These are phyloP conservation scores for Eristalis arbustorum DNA, from an alignment of 2,888 invertebrate genomes.

Conservation along the genomic window DNA sequence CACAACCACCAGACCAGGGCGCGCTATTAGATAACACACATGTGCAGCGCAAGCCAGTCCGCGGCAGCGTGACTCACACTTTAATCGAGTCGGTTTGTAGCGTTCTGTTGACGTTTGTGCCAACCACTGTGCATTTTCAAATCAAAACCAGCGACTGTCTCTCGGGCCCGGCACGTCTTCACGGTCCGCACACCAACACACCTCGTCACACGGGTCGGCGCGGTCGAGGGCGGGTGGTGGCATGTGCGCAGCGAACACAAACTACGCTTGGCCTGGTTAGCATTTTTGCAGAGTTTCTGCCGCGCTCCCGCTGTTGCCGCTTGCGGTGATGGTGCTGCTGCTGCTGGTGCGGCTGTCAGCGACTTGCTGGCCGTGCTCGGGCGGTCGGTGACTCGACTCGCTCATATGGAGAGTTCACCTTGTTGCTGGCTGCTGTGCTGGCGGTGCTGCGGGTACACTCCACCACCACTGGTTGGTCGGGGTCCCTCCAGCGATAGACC, in stretches of 20 bases:
- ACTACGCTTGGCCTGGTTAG: constrained; percentile 63
- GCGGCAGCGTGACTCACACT: constrained; percentile 55
- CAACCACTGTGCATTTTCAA: constrained; percentile 26
- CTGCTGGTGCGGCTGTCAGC: constrained; percentile 29
- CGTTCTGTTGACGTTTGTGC: constrained; percentile 1
- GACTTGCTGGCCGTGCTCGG: constrained; percentile 35
- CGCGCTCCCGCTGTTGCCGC: constrained; percentile 9
- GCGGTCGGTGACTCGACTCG: constrained; percentile 53
- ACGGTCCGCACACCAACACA: constrained; percentile 4
- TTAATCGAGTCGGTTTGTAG: constrained; percentile 36
- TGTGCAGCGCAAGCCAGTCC: constrained; percentile 11
- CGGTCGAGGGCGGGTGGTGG: constrained; percentile 37
- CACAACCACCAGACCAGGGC: constrained; percentile 4
- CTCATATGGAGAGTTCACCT: constrained; percentile 62
- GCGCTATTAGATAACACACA: constrained; percentile 62
- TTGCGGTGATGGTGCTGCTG: constrained; percentile 23
- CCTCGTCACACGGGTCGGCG: neutral
- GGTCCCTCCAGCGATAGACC: constrained; percentile 44
- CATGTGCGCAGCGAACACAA: constrained; percentile 56
- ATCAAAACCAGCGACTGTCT: constrained; percentile 24
- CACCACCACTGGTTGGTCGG: constrained; percentile 4
- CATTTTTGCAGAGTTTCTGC: constrained; percentile 42
- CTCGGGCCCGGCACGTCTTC: neutral
- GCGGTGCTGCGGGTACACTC: neutral
- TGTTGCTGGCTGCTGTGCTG: constrained; percentile 39